A percentile compares a stretch with the other conserved stretches of the same genome.
Evolutionary conservation across 1,140 invertebrate genomes (phyloP).

Genomic region (Hermetia illucens): DNA sequence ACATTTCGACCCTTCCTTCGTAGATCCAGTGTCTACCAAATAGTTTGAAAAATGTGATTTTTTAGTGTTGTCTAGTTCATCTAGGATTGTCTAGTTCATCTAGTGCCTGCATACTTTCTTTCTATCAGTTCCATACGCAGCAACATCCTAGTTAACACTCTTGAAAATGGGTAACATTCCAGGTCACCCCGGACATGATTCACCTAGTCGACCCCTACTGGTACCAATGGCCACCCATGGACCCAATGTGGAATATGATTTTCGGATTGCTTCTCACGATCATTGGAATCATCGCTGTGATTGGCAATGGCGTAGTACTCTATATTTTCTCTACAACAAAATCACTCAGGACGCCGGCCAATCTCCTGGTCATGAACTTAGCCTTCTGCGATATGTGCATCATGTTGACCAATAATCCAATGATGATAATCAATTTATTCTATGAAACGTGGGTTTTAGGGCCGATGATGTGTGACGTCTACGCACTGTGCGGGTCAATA

Average conservation of each 20-base stretch:
- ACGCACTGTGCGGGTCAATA: constrained; percentile 61
- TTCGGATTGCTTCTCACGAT: constrained; percentile 23
- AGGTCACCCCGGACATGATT: constrained; percentile 54
- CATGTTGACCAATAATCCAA: constrained; percentile 65
- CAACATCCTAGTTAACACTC: constrained; percentile 15
- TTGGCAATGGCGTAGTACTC: constrained; percentile 72
- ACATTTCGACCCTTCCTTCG: neutral
- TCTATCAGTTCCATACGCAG: neutral
- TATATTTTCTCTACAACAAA: constrained; percentile 46
- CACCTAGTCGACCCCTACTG: constrained; percentile 55
- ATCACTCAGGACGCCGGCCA: constrained; percentile 64
- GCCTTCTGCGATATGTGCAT: constrained; percentile 76
- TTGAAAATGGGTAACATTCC: constrained; percentile 51
- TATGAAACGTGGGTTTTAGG: constrained; percentile 70
- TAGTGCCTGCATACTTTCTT: neutral
- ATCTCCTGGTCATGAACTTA: constrained; percentile 71
- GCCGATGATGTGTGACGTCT: constrained; percentile 61
- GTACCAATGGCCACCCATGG: constrained; percentile 63
- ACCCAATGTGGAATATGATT: constrained; percentile 49
- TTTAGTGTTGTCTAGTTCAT: neutral
- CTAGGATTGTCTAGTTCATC: neutral
- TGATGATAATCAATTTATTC: constrained; percentile 72
- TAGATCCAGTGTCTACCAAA: neutral
- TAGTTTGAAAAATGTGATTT: neutral
- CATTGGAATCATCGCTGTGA: constrained; percentile 16